phyloP scores from a whole-genome alignment of 2,888 invertebrate species.

The Apeira syringaria region DNA sequence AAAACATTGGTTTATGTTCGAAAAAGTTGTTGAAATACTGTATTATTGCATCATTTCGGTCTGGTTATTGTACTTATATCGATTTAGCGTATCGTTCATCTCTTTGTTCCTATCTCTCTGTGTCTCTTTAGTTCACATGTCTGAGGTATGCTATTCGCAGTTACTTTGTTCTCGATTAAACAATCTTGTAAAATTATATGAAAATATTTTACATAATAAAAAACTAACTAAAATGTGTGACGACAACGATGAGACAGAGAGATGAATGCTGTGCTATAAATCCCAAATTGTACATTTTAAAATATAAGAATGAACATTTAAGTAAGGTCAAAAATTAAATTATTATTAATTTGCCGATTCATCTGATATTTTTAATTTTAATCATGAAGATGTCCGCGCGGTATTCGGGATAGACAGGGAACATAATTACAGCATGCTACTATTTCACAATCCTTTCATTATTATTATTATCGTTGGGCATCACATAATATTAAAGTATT shows the following conservation, averaged over 20 bases:
- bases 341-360: conserved; percentile 15
- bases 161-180: too few relatives aligned
- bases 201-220: too few relatives aligned
- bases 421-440: not conserved
- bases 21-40: too few relatives aligned
- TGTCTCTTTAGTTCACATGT: not conserved
- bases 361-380: not conserved
- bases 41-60: not conserved
- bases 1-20: too few relatives aligned
- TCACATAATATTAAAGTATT: conserved; percentile 2
- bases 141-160: too few relatives aligned
- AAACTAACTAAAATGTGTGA: too few relatives aligned
- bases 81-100: not conserved
- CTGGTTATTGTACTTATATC: not conserved
- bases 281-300: conserved; percentile 6
- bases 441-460: too few relatives aligned
- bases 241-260: not conserved
- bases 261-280: not conserved
- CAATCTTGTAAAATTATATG: too few relatives aligned
- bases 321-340: conserved; percentile 7
- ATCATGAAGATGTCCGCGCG: not conserved
- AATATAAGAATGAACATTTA: conserved; percentile 1
- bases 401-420: conserved; percentile 15
- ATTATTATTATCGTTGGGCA: not conserved
- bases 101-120: not conserved